phyloP scores from a whole-genome alignment of 1,140 invertebrate species.

The Medauroidea extradentata region DNA sequence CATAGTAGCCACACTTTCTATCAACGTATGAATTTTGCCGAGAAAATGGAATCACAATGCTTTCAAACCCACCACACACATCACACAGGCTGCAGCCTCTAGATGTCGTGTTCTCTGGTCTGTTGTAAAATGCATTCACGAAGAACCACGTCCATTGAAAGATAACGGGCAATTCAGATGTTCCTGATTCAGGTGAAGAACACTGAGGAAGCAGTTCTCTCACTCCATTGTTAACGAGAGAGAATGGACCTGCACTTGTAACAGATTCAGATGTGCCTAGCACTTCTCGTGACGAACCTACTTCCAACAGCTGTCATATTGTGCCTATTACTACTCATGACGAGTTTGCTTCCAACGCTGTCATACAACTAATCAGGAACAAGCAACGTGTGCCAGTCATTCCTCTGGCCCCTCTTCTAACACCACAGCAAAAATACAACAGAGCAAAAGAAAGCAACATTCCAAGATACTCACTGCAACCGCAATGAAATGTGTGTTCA shows the following conservation, averaged over 20 bases:
- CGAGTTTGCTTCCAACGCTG: background rate
- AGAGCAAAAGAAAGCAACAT: too few relatives aligned
- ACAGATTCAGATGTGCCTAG: background rate
- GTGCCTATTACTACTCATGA: background rate
- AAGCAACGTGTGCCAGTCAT: too few relatives aligned
- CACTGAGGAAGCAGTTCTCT: background rate
- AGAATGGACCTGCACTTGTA: background rate
- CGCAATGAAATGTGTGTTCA: background rate
- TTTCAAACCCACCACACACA: too few relatives aligned
- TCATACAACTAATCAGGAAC: too few relatives aligned
- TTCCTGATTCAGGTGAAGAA: too few relatives aligned
- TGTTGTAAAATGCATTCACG: conserved; percentile 39
- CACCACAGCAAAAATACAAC: too few relatives aligned
- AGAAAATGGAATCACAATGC: conserved; percentile 6
- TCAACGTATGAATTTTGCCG: conserved; percentile 23
- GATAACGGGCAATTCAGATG: conserved; percentile 13
- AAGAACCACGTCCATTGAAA: conserved; percentile 26
- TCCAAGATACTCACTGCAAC: too few relatives aligned
- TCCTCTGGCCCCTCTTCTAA: too few relatives aligned
- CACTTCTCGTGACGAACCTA: too few relatives aligned
- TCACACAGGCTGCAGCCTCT: conserved; percentile 38
- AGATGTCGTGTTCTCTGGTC: conserved; percentile 34
- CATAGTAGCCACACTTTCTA: conserved; percentile 37
- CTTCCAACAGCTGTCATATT: background rate
- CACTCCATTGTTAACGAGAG: background rate